Conservation (phyloP, 2,797 vertebrate species). For the Arnoldichthys spilopterus region DNA sequence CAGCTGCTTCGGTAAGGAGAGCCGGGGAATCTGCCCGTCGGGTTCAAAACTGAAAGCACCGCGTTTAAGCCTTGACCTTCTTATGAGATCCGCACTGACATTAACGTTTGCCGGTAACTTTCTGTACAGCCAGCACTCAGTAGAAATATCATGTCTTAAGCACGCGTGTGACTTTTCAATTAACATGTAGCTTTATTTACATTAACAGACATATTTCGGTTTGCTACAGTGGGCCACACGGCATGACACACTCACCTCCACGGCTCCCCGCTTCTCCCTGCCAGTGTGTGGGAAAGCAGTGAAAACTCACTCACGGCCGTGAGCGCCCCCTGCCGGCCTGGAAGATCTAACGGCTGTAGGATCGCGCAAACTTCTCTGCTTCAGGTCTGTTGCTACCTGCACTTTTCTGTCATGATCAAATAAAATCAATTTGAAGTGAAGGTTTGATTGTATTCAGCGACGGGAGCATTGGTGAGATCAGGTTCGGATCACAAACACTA, state of each 20-base stretch:
- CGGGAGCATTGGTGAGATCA: too few species aligned
- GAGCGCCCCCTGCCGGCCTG: neutral
- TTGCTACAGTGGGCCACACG: neutral
- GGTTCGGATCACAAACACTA: too few species aligned
- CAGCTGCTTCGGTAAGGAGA: too few species aligned
- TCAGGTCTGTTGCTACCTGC: too few species aligned
- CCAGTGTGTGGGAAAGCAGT: neutral
- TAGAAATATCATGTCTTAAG: neutral
- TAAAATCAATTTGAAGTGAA: neutral
- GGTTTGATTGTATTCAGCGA: too few species aligned
- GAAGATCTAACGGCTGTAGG: too few species aligned
- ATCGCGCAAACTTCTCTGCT: too few species aligned
- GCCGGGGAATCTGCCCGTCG: neutral
- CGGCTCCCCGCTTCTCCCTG: neutral
- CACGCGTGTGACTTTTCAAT: too few species aligned
- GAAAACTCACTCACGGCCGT: neutral
- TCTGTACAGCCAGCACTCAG: neutral
- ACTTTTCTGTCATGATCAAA: too few species aligned
- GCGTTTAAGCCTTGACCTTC: constrained; percentile 33
- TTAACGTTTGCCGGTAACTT: neutral
- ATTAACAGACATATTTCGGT: neutral
- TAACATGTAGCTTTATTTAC: neutral
- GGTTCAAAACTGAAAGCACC: constrained; percentile 17
- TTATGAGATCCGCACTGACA: neutral
- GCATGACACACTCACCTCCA: constrained; percentile 42